These are phyloP conservation scores for Fistularia commersonii DNA, from an alignment of 2,797 vertebrate genomes.

Conservation along the genomic window DNA sequence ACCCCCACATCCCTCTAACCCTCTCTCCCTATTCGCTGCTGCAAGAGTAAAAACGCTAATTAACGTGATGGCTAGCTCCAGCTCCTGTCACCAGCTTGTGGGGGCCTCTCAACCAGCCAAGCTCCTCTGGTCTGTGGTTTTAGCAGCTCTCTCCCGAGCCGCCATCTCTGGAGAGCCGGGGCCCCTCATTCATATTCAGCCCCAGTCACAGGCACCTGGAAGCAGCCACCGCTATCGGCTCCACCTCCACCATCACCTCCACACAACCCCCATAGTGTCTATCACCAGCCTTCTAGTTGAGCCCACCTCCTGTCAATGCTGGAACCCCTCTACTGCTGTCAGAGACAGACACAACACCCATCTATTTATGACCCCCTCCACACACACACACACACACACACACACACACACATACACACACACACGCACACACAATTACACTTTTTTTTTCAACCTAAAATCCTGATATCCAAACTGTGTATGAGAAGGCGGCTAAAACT, in stretches of 20 bases:
- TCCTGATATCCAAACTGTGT: conserved; percentile 41
- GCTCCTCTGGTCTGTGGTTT: conserved; percentile 68
- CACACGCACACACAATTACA: conserved; percentile 10
- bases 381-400: conserved; percentile 7
- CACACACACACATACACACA: conserved; percentile 6
- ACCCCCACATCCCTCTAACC: conserved; percentile 73
- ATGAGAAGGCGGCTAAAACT: conserved; percentile 60
- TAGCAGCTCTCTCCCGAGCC: conserved; percentile 65
- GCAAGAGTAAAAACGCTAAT: conserved; percentile 76
- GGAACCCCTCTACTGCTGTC: conserved; percentile 20
- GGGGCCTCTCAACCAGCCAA: conserved; percentile 72
- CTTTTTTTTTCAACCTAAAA: conserved; percentile 27
- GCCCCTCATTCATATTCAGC: conserved; percentile 76
- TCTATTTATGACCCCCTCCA: conserved; percentile 11
- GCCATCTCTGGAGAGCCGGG: conserved; percentile 69
- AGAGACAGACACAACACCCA: conserved; percentile 13
- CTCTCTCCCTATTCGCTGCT: conserved; percentile 68
- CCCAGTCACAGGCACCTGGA: conserved; percentile 71
- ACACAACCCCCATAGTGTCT: conserved; percentile 59
- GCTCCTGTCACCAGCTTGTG: conserved; percentile 77
- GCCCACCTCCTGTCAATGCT: conserved; percentile 57
- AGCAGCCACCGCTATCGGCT: conserved; percentile 59
- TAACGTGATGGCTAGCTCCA: conserved; percentile 76
- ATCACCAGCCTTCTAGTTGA: conserved; percentile 52
- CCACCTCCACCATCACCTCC: conserved; percentile 35